Evolutionary conservation across 1,140 invertebrate species (phyloP).

Genomic region (Tribolium madens): DNA sequence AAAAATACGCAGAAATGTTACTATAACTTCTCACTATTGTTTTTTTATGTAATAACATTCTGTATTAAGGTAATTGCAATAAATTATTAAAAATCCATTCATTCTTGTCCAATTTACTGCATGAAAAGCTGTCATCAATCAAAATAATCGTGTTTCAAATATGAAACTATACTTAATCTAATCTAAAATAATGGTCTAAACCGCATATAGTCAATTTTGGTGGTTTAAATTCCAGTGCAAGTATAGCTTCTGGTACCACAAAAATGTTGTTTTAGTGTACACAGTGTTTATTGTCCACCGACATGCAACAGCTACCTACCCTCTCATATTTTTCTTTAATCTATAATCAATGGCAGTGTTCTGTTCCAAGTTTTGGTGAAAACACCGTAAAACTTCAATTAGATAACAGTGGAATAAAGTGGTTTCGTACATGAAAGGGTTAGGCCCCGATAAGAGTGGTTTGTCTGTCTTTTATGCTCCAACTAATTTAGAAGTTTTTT

Average conservation of each 20-base stretch:
- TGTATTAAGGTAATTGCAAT: too few species aligned
- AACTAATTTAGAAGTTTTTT: background rate
- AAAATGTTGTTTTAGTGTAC: background rate
- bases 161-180: background rate
- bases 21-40: too few species aligned
- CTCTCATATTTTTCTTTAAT: background rate
- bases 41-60: too few species aligned
- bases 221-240: background rate
- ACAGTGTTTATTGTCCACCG: background rate
- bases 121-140: too few species aligned
- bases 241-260: background rate
- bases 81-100: too few species aligned
- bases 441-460: background rate
- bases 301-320: background rate
- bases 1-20: too few species aligned
- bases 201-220: background rate
- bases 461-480: background rate
- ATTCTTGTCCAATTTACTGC: too few species aligned
- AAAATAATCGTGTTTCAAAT: background rate
- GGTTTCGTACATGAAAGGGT: conserved; percentile 18
- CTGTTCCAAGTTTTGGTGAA: background rate
- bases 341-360: background rate
- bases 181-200: background rate
- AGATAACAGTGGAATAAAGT: conserved; percentile 10
- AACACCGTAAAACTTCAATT: background rate